phyloP scores from a whole-genome alignment of 2,888 invertebrate genomes.

The Pollenia labialis region DNA sequence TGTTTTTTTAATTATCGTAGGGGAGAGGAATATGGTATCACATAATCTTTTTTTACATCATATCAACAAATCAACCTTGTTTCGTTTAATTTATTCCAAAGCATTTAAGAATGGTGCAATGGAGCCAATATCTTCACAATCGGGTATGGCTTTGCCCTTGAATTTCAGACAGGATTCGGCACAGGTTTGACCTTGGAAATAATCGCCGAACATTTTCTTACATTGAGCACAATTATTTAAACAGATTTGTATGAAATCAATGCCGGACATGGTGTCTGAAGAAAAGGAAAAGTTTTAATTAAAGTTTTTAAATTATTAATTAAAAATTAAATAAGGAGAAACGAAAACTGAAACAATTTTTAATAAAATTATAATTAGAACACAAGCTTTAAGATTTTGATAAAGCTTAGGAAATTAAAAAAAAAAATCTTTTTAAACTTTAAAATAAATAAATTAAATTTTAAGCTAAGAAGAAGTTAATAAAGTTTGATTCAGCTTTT shows the following conservation, averaged over 20 bases:
- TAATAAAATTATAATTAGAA: no score
- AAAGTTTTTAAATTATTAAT: not conserved
- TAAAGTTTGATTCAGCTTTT: no score
- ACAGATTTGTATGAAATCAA: conserved; percentile 88
- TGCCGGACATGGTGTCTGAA: conserved; percentile 82
- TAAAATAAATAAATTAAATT: no score
- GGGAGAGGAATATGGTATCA: conserved; percentile 29
- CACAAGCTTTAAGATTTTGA: no score
- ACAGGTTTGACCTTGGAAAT: conserved; percentile 94
- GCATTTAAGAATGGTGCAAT: conserved; percentile 91
- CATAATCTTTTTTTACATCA: conserved; percentile 44
- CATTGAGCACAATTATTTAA: conserved; percentile 95
- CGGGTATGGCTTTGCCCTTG: conserved; percentile 92
- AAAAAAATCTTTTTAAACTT: no score
- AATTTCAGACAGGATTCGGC: conserved; percentile 93
- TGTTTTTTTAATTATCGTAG: conserved; percentile 22
- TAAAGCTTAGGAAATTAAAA: no score
- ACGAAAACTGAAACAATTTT: not conserved
- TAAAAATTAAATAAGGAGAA: not conserved
- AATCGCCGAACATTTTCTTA: conserved; percentile 93
- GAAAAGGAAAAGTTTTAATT: not conserved
- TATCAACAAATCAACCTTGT: conserved; percentile 71
- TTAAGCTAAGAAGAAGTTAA: no score
- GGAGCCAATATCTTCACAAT: conserved; percentile 92
- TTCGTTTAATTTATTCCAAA: conserved; percentile 83